Evolutionary conservation across 2,888 invertebrate species (phyloP).

Genomic region (Melanargia galathea): DNA sequence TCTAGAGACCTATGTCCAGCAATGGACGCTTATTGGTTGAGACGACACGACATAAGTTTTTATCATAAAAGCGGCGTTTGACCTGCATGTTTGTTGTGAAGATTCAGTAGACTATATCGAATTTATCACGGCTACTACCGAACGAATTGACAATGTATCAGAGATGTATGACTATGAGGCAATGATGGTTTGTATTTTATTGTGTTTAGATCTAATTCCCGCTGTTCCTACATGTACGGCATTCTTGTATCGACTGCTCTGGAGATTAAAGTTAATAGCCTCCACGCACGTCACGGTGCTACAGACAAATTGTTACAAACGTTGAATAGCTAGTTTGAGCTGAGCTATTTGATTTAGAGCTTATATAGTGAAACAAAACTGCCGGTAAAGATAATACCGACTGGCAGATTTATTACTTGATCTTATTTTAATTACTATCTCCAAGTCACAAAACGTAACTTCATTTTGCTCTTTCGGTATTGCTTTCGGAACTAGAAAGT

Average conservation of each 20-base stretch:
- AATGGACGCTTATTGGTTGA: too few relatives aligned
- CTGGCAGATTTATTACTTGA: background rate
- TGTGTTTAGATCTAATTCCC: background rate
- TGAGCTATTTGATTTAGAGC: slow-evolving; percentile 1
- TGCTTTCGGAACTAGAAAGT: too few relatives aligned
- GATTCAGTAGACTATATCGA: too few relatives aligned
- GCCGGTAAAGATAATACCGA: background rate
- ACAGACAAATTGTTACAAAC: background rate
- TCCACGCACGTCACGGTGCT: background rate
- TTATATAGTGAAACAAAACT: background rate
- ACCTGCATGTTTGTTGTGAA: too few relatives aligned
- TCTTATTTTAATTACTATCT: too few relatives aligned
- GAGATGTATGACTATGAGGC: background rate
- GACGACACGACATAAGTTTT: too few relatives aligned
- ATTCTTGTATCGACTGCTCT: background rate
- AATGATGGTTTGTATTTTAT: background rate
- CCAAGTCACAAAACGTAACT: too few relatives aligned
- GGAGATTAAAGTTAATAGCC: background rate
- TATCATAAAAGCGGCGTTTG: too few relatives aligned
- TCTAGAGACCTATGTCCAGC: too few relatives aligned
- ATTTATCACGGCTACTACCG: background rate
- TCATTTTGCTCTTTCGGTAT: too few relatives aligned
- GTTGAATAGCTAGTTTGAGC: background rate
- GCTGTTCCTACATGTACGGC: background rate
- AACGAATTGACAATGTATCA: background rate